Base-by-base conservation (phyloP, 2,888 invertebrate species). In the Mesorhabditis sp. region DNA sequence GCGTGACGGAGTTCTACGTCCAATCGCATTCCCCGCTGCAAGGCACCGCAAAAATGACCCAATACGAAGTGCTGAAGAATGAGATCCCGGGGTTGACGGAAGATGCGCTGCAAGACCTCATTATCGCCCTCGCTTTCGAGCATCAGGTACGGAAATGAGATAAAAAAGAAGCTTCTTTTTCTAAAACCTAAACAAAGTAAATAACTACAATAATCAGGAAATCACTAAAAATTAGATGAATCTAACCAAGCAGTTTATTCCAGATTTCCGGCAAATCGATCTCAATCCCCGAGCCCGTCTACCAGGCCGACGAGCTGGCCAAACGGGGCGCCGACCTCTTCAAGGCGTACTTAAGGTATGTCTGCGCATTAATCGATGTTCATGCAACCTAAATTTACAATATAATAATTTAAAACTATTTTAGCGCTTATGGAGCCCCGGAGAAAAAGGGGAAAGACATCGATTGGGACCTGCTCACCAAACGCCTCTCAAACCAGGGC, bases 1-100 rank as follows among this genome's bases (percentile, higher is more conserved):
- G 43, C 42, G 65, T 79, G 7, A 62, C 71, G 41, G 80, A 80
- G 63, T 76, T 80, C 65, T 80, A 71, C 70, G 63, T 80, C 42
- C 74, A 76, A 63, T 65, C 71, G n/a, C 80, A 80, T 62, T 67
- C 66, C n/a, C 76, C 79, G 10, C 65, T 78, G 10, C 65, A 77
- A 77, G 77, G 77, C 6, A 70, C 70, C 41, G 74, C 73, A 4
- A 77, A 77, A 62, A 66, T 70, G 7, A 70, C 76, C 10, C 66
- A 75, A 43, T 77, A 77, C 70, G 68, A 43, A 10, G 70, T 78
- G 15, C 69, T 74, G 7, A 50, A 66, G 58, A 68, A 77, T 58
- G 77, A 73, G 15, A 44, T 75, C 58, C 28, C 28, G 13, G 68
- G 68, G 4, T 67, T 76, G 4, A 69, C 63, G 10, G 7, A 28